Base-by-base conservation (phyloP, 2,113 vertebrate species). In the Noturus placidus region DNA sequence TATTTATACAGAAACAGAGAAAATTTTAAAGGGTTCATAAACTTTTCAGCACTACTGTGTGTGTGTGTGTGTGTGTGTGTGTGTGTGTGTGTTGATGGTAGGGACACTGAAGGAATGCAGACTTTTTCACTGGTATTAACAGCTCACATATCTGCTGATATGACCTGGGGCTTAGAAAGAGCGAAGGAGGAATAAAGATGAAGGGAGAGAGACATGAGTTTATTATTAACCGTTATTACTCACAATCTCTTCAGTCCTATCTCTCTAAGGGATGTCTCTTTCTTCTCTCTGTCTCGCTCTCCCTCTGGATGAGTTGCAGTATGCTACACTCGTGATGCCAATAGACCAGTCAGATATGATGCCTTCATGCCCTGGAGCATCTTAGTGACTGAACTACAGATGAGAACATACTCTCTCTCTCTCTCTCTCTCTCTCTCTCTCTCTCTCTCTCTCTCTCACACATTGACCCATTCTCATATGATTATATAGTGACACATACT, bases 81-180 rank as follows among this genome's bases (percentile, higher is more conserved):
- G 67, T 69, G 33, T 38, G 67, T 74, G 70, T 76, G 42, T 76
- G 38, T 76, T 1, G 19, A 17, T 72, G 33, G 33, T 72, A 6
- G 35, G 8, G 42, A 38, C 65, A 69, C 13, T 69, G n/a, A 33
- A 5, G 65, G 14, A 15, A 69, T 19, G 5, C 13, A n/a, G 63
- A 33, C 67, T 42, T 38, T 77, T n/a, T 54, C 27, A 54, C 14
- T 79, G 50, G 14, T 78, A 11, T 78, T 54, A 9, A 78, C 46
- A 78, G 76, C 38, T 74, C 89, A 87, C 91, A 89, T 87, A 92
- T 94, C 88, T 94, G 92, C 89, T 94, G 91, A 91, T 92, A 90
- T 93, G 92, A 93, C 93, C 93, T 6, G 69, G 86, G 93, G 93
- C 67, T 76, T 46, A 22, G 38, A 74, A 78, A 92, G 88, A 87